Evolutionary conservation across 2,888 invertebrate species (phyloP).

Genomic region (Steromphala cineraria): DNA sequence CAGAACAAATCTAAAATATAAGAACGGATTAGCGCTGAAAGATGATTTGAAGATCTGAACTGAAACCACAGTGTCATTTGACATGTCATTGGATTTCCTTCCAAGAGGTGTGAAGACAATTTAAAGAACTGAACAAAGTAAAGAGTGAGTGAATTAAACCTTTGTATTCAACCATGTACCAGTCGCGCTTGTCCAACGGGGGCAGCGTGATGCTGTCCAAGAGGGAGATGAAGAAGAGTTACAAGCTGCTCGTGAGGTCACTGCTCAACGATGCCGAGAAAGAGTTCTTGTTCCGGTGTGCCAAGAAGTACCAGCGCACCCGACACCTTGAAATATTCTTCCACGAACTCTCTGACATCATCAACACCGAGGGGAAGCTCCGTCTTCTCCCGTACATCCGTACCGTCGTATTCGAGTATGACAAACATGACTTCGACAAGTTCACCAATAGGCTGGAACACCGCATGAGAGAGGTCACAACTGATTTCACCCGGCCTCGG

Average conservation of each 20-base stretch:
- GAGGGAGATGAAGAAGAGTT: constrained; percentile 23
- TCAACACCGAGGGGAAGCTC: constrained; percentile 59
- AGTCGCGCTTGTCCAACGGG: background rate
- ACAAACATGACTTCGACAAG: constrained; percentile 24
- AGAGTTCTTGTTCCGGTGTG: constrained; percentile 51
- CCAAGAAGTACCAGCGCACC: constrained; percentile 50
- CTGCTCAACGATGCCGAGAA: constrained; percentile 51
- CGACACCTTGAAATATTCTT: constrained; percentile 48
- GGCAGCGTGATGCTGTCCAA: background rate
- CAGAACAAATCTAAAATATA: too few species aligned
- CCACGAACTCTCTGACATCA: constrained; percentile 45
- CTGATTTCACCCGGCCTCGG: background rate
- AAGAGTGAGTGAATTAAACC: too few species aligned
- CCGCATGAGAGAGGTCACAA: background rate
- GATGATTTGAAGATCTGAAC: too few species aligned
- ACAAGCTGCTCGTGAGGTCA: constrained; percentile 31
- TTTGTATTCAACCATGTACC: background rate
- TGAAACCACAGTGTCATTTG: too few species aligned
- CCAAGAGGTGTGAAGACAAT: too few species aligned
- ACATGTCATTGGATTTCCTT: too few species aligned
- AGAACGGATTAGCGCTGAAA: too few species aligned
- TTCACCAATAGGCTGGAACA: background rate
- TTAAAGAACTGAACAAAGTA: too few species aligned
- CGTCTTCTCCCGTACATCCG: constrained; percentile 60
- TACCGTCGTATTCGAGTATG: constrained; percentile 51